A percentile compares a stretch with the other conserved stretches of the same genome.
Evolutionary conservation across 2,113 vertebrate species (phyloP).

Genomic region (Alethe castanea): DNA sequence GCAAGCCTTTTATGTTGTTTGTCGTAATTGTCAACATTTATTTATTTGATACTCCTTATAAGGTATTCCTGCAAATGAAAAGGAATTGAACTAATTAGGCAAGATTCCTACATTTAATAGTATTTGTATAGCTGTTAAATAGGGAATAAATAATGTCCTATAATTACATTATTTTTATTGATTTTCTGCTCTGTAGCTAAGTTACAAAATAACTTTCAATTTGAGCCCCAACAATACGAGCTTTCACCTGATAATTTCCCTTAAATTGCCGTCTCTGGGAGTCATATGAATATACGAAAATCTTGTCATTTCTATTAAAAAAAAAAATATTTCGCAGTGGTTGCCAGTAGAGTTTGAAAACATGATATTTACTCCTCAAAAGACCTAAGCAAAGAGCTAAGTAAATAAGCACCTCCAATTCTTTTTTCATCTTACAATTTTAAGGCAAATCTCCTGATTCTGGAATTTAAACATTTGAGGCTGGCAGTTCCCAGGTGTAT

Average conservation of each 20-base stretch:
- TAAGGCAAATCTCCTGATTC: not conserved
- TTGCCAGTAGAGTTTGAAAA: not conserved
- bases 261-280: not conserved
- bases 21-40: not conserved
- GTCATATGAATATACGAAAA: not conserved
- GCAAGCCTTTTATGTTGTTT: not conserved
- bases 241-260: not conserved
- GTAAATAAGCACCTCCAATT: not conserved
- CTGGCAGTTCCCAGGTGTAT: not conserved
- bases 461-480: not conserved
- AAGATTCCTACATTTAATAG: not conserved
- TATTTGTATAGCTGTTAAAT: not conserved
- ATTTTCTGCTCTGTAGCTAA: not conserved
- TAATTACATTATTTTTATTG: not conserved
- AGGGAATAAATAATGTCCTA: not conserved
- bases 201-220: not conserved
- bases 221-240: not conserved
- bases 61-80: not conserved
- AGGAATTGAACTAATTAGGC: not conserved
- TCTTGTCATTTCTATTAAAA: not conserved
- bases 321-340: not conserved
- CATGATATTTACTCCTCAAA: not conserved
- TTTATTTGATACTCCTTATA: not conserved
- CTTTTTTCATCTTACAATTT: not conserved
- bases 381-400: not conserved